Percentiles rank a stretch among this genome's conserved stretches.
These are phyloP conservation scores for Hydrolagus affinis DNA, from an alignment of 2,113 vertebrate species.

Conservation along the genomic window DNA sequence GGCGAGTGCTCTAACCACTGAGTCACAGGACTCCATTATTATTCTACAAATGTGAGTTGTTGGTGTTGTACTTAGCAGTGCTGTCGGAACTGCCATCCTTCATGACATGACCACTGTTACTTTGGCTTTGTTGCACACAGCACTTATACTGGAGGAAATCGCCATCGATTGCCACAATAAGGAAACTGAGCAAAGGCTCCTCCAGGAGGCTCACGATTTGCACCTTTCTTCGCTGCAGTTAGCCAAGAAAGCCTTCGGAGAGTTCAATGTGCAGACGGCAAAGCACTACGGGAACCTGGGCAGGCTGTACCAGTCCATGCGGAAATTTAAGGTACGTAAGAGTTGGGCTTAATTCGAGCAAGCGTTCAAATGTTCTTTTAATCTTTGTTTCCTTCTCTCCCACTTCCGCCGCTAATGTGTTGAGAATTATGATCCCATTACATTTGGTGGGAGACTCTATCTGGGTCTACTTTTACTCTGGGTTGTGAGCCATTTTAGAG, in stretches of 20 bases:
- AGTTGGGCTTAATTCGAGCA: background rate
- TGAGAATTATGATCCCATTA: no score
- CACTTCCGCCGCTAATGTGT: background rate
- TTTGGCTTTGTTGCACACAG: constrained; percentile 47
- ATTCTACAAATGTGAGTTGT: no score
- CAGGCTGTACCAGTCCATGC: constrained; percentile 96
- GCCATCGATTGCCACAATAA: constrained; percentile 98
- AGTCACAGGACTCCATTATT: no score
- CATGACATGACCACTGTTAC: background rate
- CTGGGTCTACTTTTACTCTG: background rate
- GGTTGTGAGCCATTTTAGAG: no score
- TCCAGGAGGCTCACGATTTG: constrained; percentile 93
- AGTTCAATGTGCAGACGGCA: constrained; percentile 96
- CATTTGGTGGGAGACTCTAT: background rate
- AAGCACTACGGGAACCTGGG: constrained; percentile 98
- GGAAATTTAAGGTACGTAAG: constrained; percentile 87
- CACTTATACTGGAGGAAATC: constrained; percentile 94
- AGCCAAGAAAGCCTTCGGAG: constrained; percentile 97
- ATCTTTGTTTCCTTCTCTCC: background rate
- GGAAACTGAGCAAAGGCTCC: constrained; percentile 89
- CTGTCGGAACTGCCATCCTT: background rate
- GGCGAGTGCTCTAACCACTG: no score
- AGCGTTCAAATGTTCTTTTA: background rate
- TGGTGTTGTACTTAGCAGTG: background rate
- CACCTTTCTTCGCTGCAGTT: constrained; percentile 94